Evolutionary conservation across 2,113 vertebrate species (phyloP), one percentile per base, ranked within the genome.

Genomic region (Chloebia gouldiae): DNA sequence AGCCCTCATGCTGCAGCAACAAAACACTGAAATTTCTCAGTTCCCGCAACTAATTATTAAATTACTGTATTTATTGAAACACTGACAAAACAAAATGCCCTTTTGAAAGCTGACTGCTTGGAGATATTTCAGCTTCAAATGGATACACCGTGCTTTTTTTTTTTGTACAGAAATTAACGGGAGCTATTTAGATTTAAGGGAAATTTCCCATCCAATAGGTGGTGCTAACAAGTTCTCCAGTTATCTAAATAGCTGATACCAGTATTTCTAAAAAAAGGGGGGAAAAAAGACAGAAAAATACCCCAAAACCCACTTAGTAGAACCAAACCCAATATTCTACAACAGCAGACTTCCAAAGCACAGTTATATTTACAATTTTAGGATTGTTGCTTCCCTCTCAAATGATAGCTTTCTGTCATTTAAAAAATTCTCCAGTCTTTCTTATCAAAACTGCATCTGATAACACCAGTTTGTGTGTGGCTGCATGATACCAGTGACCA

Each of bases 21-120:
- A 3, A 63, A 85, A 72, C 13, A 7, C 22, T 45, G 23, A 45
- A 24, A 51, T 88, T 50, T 31, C 84, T 77, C 64, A 53, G n/a
- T n/a, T 51, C 72, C 75, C 15, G 3, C 70, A 80, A 61, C 63
- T 88, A 81, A 92, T 95, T 90, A 93, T 93, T 93, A 92, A 88
- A 96, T 90, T 79, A 90, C 57, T 71, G 1, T 69, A 81, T 88
- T 94, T 81, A 83, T 60, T 68, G 63, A 11, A 92, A 79, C 39
- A 24, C 66, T 60, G 45, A 60, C 71, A 51, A 91, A 86, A 92
- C 75, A 30, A 92, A 94, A 90, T 10, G 20, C 37, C 50, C 31
- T 70, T 35, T 13, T 65, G 76, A 92, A 96, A 92, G 72, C 61
- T n/a, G 68, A 16, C 72, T 92, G 54, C 86, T 93, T 73, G 93